Conservation (phyloP, 2,113 vertebrate genomes). For the Hassar affinis region DNA sequence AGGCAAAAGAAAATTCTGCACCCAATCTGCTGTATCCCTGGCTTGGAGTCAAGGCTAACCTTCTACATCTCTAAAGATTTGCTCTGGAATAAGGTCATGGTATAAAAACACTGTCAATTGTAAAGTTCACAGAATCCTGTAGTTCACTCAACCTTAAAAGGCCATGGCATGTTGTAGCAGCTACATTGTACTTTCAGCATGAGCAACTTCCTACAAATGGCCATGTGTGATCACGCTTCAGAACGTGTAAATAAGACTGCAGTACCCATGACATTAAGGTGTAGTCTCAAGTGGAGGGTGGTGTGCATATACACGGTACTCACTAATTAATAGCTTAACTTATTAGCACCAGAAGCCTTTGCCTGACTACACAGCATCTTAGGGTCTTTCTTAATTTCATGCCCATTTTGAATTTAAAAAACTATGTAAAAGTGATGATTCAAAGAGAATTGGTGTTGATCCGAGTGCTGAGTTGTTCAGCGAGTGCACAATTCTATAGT, state of each 20-base stretch:
- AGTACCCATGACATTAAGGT: slow-evolving; percentile 20
- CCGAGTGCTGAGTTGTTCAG: neutral
- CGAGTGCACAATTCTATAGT: neutral
- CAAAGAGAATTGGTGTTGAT: neutral
- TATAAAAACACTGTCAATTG: slow-evolving; percentile 25
- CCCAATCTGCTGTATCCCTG: neutral
- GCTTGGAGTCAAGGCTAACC: slow-evolving; percentile 33
- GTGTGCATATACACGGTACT: neutral
- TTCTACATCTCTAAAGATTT: slow-evolving; percentile 36
- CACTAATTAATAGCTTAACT: slow-evolving; percentile 10
- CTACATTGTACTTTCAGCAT: neutral
- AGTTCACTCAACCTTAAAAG: slow-evolving; percentile 29
- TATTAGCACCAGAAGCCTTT: neutral
- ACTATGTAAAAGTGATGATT: neutral
- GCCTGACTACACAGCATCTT: neutral
- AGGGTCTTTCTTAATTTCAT: neutral
- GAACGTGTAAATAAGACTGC: slow-evolving; percentile 34
- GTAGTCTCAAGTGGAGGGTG: neutral
- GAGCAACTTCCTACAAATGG: slow-evolving; percentile 9
- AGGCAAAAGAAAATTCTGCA: neutral
- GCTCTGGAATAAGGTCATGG: slow-evolving; percentile 42
- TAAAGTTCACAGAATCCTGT: slow-evolving; percentile 35
- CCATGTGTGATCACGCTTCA: slow-evolving; percentile 24
- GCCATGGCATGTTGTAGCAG: slow-evolving; percentile 1
- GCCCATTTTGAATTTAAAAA: neutral